Base-by-base conservation (phyloP, 2,888 invertebrate genomes). In the Ischnus inquisitorius region DNA sequence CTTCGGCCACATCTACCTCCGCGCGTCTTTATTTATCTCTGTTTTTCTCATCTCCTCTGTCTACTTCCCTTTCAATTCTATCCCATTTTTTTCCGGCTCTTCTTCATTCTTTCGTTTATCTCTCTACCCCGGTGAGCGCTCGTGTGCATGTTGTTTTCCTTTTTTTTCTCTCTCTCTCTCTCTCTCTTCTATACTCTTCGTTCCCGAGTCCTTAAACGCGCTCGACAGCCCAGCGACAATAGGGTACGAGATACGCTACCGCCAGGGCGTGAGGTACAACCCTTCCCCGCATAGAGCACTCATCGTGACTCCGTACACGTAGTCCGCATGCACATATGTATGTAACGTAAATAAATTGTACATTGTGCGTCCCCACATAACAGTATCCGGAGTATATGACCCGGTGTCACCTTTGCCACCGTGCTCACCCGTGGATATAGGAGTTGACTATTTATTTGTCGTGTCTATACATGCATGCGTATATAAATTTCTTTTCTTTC, bases 221-320 rank as follows among this genome's bases (percentile, higher is more conserved):
- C 43, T 25, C 60, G 60, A 60, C 72, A 43, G 72, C 43, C 16
- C 41, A 60, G 16, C 39, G 54, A 72, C 72, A 72, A 72, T 57
- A 25, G 43, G 22, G 25, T 19, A 22, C 51, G 39, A 69, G 46
- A 46, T 28, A 48, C 28, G 8, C 34, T 34, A 34, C 48, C 48
- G 28, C 39, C 41, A 54, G 54, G 41, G 57, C 54, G 54, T 41
- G 14, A 41, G 16, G 12, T 72, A 46, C 22, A 72, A n/a, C 46
- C 39, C 43, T n/a, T 2, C 22, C 22, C 22, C 25, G 60, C 14
- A 14, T 14, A 14, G 60, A 25, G 12, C 14, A 28, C 60, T 25
- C 60, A 14, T 46, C 46, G 28, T 12, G 72, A 43, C 72, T 72
- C 60, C 57, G 41, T 41, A 28, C 39, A 41, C 71, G 19, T 41